A percentile compares a stretch with the other conserved stretches of the same genome.
These are phyloP conservation scores for Heliocidaris erythrogramma DNA, from an alignment of 35 echinoderm and acorn worm species.

Conservation along the genomic window DNA sequence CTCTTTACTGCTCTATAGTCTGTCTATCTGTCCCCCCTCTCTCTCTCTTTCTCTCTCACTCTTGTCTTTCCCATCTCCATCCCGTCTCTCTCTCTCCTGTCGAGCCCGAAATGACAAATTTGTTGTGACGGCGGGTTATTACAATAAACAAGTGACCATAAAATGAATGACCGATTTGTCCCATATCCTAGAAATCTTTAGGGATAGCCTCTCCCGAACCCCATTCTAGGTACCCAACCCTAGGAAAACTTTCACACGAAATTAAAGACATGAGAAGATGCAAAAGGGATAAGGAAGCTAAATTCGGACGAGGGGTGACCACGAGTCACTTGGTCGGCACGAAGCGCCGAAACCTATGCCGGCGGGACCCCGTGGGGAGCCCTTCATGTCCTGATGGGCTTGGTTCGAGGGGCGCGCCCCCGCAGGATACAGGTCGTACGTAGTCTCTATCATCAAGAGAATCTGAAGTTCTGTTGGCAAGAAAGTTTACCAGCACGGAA, in stretches of 20 bases:
- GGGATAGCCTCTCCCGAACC: background rate
- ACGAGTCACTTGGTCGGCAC: constrained; percentile 41
- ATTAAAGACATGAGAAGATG: background rate
- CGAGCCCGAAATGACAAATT: constrained; percentile 7
- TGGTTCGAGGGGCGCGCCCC: constrained; percentile 10
- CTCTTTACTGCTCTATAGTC: background rate
- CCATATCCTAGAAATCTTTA: constrained; percentile 24
- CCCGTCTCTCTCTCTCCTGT: background rate
- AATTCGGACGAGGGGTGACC: background rate
- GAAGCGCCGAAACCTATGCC: constrained; percentile 48
- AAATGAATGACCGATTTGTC: constrained; percentile 51
- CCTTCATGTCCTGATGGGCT: background rate
- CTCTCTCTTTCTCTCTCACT: background rate
- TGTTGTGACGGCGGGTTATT: constrained; percentile 38
- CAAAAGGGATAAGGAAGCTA: background rate
- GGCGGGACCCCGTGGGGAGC: constrained; percentile 40
- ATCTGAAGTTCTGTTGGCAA: background rate
- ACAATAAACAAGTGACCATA: constrained; percentile 49
- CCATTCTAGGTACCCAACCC: constrained; percentile 1
- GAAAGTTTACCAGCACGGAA: background rate
- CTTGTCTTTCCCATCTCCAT: background rate
- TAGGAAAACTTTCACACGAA: background rate
- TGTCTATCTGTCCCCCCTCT: no score
- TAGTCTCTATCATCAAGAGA: background rate
- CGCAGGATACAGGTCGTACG: background rate